Base-by-base conservation (phyloP, 2,888 invertebrate species). In the Acronicta psi region DNA sequence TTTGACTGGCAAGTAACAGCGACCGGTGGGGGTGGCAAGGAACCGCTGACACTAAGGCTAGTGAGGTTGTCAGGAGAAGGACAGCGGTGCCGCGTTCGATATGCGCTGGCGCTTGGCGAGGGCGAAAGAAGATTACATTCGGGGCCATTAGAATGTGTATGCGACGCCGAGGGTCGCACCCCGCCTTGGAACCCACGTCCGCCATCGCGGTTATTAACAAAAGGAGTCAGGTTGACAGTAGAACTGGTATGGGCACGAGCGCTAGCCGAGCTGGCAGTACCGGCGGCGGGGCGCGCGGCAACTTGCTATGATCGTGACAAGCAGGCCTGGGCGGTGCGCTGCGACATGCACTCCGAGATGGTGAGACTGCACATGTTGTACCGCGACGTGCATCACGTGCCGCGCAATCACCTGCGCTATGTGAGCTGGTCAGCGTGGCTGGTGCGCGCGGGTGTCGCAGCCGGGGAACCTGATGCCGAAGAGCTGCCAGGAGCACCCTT, bases 271-370 rank as follows among this genome's bases (percentile, higher is more conserved):
- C 83, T 95, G n/a, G 87, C 90, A 0, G 91, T 95, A 1, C 92
- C 95, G 0, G 93, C 95, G 0, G 94, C 95, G 0, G 95, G 95
- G 0, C 94, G 95, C 25, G 93, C 94, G 6, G 91, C 95, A 25
- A 95, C 95, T 11, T 96, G 97, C 84, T 97, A 97, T 88, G 97
- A 97, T 86, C 93, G 97, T 10, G 97, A 97, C 87, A 97, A 97
- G 80, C 96, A 96, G 81, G 96, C 96, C 7, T 97, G 97, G 97
- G 95, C 96, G 50, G 93, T 97, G 57, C 96, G 97, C 72, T 96
- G 96, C 38, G 97, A 97, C 86, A 95, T 96, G 57, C 97, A 97
- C 80, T 96, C 97, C 8, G 97, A 97, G 75, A 95, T 96, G 18
- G 96, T 97, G 57, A 94, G 96, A 16, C 94, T 97, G 43, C 96